Conservation (phyloP, 2,113 vertebrate genomes). For the Leuciscus idus region DNA sequence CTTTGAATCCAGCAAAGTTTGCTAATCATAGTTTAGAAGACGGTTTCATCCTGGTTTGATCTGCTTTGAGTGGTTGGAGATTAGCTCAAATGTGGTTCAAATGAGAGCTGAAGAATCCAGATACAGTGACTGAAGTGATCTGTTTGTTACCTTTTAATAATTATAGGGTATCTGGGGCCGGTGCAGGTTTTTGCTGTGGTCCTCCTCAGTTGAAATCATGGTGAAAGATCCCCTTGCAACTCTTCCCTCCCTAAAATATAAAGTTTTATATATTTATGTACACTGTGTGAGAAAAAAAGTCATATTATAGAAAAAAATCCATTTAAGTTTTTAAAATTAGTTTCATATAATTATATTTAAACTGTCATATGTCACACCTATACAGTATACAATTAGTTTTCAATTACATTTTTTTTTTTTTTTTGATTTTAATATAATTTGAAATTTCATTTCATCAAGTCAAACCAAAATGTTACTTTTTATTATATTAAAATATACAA, state of each 20-base stretch:
- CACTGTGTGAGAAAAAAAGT: not conserved
- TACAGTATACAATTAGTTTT: too few species aligned
- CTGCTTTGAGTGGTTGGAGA: constrained; percentile 45
- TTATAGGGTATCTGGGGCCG: too few species aligned
- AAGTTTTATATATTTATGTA: not conserved
- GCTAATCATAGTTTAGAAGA: constrained; percentile 3
- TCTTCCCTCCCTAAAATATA: too few species aligned
- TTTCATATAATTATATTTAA: too few species aligned
- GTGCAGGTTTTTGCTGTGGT: too few species aligned
- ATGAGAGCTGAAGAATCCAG: not conserved
- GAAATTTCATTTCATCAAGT: not conserved
- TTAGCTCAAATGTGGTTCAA: not conserved
- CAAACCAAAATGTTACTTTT: not conserved
- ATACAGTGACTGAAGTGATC: not conserved
- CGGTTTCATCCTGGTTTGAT: constrained; percentile 55
- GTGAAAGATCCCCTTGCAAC: too few species aligned
- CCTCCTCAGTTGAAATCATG: too few species aligned
- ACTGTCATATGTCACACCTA: too few species aligned
- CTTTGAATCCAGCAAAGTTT: constrained; percentile 58
- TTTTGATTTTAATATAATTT: not conserved
- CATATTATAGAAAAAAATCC: not conserved
- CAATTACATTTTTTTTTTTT: too few species aligned
- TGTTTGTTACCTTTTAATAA: not conserved
- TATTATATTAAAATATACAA: not conserved
- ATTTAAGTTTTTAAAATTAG: not conserved